phyloP scores from a whole-genome alignment of 1,140 invertebrate species.

The Lepidurus packardi region DNA sequence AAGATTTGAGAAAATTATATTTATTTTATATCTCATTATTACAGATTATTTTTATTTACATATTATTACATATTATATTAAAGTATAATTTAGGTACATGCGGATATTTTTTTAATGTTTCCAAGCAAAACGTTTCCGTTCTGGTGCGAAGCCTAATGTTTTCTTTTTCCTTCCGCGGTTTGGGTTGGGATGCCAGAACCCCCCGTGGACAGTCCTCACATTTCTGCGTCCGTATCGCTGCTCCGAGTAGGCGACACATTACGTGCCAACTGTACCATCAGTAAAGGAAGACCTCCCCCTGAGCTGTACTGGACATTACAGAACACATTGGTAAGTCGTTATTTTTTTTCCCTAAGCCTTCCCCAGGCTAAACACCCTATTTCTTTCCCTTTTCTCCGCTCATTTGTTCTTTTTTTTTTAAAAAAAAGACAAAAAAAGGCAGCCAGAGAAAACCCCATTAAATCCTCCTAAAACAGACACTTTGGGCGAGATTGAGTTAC shows the following conservation, averaged over 20 bases:
- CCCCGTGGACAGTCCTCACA: neutral
- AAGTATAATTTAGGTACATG: neutral
- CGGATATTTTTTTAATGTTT: neutral
- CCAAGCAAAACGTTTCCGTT: neutral
- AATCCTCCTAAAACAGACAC: slow-evolving; percentile 16
- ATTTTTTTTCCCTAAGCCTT: neutral
- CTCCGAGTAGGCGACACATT: slow-evolving; percentile 7
- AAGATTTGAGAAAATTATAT: too few relatives aligned
- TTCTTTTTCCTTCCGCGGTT: neutral
- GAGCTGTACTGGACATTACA: slow-evolving; percentile 10
- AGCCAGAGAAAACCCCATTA: neutral
- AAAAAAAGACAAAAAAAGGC: neutral
- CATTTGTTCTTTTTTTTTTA: neutral
- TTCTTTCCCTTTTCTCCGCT: neutral
- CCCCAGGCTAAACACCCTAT: neutral
- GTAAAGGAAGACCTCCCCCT: slow-evolving; percentile 1
- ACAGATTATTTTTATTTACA: too few relatives aligned
- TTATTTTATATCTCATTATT: too few relatives aligned
- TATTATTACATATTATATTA: too few relatives aligned
- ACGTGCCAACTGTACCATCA: slow-evolving; percentile 8
- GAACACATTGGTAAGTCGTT: neutral
- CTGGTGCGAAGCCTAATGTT: neutral
- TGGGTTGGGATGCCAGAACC: neutral
- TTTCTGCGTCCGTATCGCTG: neutral
- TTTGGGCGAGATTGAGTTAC: slow-evolving; percentile 4